phyloP scores from a whole-genome alignment of 2,888 invertebrate species.

The Ariolimax columbianus region DNA sequence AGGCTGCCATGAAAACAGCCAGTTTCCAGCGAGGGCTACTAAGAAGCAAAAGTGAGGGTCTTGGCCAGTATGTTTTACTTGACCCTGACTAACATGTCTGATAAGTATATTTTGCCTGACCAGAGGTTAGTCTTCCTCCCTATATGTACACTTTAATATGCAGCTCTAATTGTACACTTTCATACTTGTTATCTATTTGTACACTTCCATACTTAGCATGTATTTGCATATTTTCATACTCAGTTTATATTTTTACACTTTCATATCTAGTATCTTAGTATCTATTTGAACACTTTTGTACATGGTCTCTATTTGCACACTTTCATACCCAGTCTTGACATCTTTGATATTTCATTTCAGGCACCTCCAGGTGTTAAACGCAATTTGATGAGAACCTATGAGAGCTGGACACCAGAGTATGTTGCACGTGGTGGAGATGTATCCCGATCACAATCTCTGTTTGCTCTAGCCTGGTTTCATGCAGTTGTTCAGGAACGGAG shows the following conservation, averaged over 20 bases:
- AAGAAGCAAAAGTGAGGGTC: too few relatives aligned
- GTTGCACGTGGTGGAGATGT: slow-evolving; percentile 75
- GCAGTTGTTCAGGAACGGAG: slow-evolving; percentile 92
- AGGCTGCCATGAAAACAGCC: too few relatives aligned
- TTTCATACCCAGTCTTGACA: slow-evolving; percentile 10
- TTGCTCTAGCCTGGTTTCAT: slow-evolving; percentile 91
- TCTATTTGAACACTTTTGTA: not conserved
- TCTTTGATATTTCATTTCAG: slow-evolving; percentile 71
- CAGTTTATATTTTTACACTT: not conserved
- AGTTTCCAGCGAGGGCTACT: too few relatives aligned
- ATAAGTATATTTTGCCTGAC: too few relatives aligned
- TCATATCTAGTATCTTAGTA: not conserved
- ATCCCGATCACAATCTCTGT: slow-evolving; percentile 81
- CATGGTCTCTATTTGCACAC: not conserved
- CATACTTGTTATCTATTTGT: not conserved
- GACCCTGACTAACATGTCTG: too few relatives aligned
- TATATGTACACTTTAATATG: too few relatives aligned
- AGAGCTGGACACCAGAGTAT: slow-evolving; percentile 84
- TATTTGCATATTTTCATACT: not conserved
- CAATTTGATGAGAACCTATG: slow-evolving; percentile 87
- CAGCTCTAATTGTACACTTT: not conserved
- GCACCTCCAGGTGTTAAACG: slow-evolving; percentile 91
- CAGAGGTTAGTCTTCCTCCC: too few relatives aligned
- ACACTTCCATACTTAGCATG: not conserved
- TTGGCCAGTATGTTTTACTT: too few relatives aligned